A percentile compares a stretch with the other conserved stretches of the same genome.
These are phyloP conservation scores for Oncorhynchus kisutch DNA, from an alignment of 2,113 vertebrate genomes.

Conservation along the genomic window DNA sequence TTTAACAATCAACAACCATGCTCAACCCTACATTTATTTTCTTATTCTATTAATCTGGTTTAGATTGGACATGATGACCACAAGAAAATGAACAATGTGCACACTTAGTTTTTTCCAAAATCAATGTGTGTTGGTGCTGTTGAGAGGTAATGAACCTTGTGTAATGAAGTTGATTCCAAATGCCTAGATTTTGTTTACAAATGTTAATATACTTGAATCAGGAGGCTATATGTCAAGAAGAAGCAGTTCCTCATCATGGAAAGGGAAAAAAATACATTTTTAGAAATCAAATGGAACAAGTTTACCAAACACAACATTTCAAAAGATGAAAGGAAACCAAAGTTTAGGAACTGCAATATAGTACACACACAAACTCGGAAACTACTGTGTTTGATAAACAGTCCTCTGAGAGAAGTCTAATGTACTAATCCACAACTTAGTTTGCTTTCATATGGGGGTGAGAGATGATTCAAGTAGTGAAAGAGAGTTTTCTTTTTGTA, in stretches of 20 bases:
- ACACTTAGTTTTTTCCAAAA: constrained; percentile 1
- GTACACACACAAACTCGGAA: background rate
- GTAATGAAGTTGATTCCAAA: background rate
- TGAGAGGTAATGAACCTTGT: background rate
- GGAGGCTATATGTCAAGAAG: background rate
- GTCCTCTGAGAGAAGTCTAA: background rate
- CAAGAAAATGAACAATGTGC: constrained; percentile 9
- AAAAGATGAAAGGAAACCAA: constrained; percentile 16
- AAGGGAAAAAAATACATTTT: background rate
- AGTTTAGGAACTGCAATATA: constrained; percentile 21
- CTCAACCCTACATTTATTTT: background rate
- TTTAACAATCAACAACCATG: background rate
- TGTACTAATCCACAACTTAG: background rate
- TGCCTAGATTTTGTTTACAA: constrained; percentile 20
- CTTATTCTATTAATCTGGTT: background rate
- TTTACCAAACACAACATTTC: constrained; percentile 1
- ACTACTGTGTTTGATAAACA: background rate
- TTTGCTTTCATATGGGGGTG: background rate
- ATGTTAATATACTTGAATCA: constrained; percentile 21
- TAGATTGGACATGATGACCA: background rate
- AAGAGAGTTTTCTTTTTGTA: background rate
- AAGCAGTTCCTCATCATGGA: background rate
- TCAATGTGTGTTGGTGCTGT: constrained; percentile 5
- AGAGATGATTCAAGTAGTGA: background rate
- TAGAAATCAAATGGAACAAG: background rate